Evolutionary conservation across 2,797 vertebrate species (phyloP).

Genomic region (Acanthurus leucopareius): DNA sequence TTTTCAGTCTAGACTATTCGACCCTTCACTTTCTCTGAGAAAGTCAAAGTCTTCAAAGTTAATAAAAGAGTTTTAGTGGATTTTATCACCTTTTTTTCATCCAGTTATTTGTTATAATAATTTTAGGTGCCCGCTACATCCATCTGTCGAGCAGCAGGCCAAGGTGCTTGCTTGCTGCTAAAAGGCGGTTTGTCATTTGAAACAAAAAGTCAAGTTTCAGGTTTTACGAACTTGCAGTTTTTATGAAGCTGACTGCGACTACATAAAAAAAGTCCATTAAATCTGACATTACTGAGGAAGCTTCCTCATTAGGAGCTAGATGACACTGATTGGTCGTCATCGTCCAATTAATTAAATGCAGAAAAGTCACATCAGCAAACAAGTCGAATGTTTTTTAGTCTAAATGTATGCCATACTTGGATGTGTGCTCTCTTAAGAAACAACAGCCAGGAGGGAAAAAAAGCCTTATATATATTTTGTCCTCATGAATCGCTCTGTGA

Average conservation of each 20-base stretch:
- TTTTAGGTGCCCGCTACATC: background rate
- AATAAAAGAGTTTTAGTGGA: too few relatives aligned
- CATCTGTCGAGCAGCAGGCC: too few relatives aligned
- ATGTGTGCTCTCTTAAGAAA: background rate
- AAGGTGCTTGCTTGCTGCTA: background rate
- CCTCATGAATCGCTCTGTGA: slow-evolving; percentile 24
- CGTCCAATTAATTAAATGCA: background rate
- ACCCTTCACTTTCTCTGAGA: too few relatives aligned
- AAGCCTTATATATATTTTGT: slow-evolving; percentile 10
- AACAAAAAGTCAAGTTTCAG: background rate
- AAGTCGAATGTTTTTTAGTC: background rate
- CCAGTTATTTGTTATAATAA: background rate
- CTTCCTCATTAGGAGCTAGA: background rate
- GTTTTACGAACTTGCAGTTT: slow-evolving; percentile 39
- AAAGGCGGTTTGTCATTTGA: background rate
- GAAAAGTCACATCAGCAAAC: background rate
- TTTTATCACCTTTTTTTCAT: too few relatives aligned
- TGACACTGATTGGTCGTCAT: background rate
- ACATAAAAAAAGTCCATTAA: slow-evolving; percentile 47
- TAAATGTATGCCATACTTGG: background rate
- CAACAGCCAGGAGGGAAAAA: background rate
- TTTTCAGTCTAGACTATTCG: too few relatives aligned
- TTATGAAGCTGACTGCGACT: slow-evolving; percentile 16
- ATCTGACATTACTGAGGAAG: background rate
- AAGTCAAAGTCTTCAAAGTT: too few relatives aligned